Conservation (phyloP, 2,113 vertebrate genomes). For the Eira barbara region DNA sequence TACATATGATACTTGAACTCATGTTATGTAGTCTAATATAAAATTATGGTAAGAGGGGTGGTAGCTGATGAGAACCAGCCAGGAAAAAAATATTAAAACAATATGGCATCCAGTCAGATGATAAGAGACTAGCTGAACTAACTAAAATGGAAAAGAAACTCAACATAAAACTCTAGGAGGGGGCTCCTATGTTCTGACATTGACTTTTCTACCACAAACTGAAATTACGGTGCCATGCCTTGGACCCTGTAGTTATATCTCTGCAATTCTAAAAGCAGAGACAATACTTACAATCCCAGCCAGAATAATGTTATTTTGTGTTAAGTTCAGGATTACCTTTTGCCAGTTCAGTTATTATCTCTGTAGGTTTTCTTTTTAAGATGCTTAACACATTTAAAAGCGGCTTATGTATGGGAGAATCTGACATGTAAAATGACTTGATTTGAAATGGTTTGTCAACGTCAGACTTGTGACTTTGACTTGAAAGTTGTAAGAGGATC, state of each 20-base stretch:
- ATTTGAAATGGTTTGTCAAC: constrained; percentile 34
- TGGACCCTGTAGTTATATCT: neutral
- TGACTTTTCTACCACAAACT: neutral
- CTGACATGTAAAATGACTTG: neutral
- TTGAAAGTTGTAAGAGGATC: constrained; percentile 1
- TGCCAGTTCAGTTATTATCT: neutral
- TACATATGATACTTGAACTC: neutral
- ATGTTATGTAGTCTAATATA: neutral
- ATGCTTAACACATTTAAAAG: neutral
- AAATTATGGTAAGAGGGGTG: neutral
- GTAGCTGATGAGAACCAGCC: neutral
- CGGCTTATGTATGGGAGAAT: neutral
- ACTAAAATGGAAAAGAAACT: neutral
- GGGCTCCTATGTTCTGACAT: neutral
- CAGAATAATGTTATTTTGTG: constrained; percentile 14
- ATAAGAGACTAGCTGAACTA: neutral
- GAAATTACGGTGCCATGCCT: neutral
- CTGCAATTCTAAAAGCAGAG: neutral
- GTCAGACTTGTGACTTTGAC: constrained; percentile 29
- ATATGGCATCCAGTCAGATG: neutral
- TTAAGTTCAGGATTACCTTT: constrained; percentile 23
- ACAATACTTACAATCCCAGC: neutral
- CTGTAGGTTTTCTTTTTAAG: neutral
- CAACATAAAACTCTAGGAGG: neutral
- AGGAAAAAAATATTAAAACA: neutral